Percentiles rank a stretch among this genome's conserved stretches.
These are phyloP conservation scores for Drosophila seguyi DNA, from an alignment of 1,140 invertebrate genomes.

Conservation along the genomic window DNA sequence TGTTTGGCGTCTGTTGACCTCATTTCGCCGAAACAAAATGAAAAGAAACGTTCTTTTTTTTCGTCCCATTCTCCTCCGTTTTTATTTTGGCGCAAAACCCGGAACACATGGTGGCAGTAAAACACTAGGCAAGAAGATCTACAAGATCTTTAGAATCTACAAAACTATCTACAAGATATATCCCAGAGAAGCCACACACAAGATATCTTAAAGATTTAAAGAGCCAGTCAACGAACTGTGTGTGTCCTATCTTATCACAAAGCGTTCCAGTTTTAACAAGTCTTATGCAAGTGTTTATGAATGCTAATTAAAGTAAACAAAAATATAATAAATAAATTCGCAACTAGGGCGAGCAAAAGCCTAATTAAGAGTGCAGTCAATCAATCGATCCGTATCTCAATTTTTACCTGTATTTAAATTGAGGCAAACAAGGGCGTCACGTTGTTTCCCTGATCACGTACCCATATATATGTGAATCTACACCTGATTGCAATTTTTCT, in stretches of 20 bases:
- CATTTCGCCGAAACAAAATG: constrained; percentile 62
- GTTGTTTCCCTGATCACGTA: constrained; percentile 11
- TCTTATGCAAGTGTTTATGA: neutral
- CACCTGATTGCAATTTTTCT: constrained; percentile 18
- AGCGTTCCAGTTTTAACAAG: neutral
- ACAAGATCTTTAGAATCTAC: constrained; percentile 8
- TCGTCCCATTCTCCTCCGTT: constrained; percentile 1
- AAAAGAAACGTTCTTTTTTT: constrained; percentile 38
- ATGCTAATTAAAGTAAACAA: neutral
- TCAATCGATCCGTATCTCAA: constrained; percentile 16
- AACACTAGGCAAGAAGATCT: constrained; percentile 3
- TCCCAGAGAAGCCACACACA: neutral
- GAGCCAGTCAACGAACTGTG: constrained; percentile 7
- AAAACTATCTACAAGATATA: constrained; percentile 4
- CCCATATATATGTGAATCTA: neutral
- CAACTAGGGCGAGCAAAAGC: neutral
- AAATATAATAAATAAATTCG: constrained; percentile 4
- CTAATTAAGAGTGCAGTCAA: neutral
- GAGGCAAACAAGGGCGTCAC: constrained; percentile 6
- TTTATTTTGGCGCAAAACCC: constrained; percentile 61
- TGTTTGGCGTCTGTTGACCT: constrained; percentile 82
- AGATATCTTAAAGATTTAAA: neutral
- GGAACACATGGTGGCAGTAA: constrained; percentile 43
- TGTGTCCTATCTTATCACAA: constrained; percentile 3
- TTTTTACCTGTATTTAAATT: constrained; percentile 13